Evolutionary conservation across 2,888 invertebrate species (phyloP), one percentile per base, ranked within the genome.

Genomic region (Spilarctia lutea): DNA sequence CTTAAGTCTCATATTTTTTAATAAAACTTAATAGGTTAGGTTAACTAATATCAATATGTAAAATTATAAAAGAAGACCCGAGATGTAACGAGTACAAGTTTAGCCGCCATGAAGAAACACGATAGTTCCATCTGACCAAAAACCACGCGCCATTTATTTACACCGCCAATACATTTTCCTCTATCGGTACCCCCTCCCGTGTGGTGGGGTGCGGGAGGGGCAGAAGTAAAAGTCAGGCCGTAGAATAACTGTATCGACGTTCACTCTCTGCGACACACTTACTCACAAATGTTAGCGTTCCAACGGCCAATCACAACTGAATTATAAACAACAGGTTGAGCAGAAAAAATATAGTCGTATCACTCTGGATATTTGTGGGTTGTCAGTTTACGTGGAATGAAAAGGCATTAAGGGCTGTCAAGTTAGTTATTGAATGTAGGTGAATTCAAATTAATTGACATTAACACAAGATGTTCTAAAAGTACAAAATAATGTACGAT

Each of bases 171-270:
- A 73, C 42, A 56, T 70, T 70, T 70, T 74, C 68, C 69, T 69
- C 65, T 66, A 70, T 70, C 42, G 33, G 52, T 52, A 35, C 42
- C 63, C 52, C 63, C 42, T 35, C 35, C n/a, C 65, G 68, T 27
- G 56, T 74, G 76, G 74, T 52, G 75, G 68, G 72, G 74, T 74
- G 79, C 77, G 77, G 81, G 85, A 79, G 83, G 84, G 81, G 87
- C 86, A 90, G 94, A 94, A 95, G 94, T 95, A 94, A 95, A 94
- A 95, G 94, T 94, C 88, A 83, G 87, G 85, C 83, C 87, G 89
- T 81, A 85, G 84, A 80, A 83, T 94, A 94, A 93, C 94, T 89
- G 94, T 94, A 92, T 91, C 89, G 86, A 88, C 89, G 90, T 93
- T 94, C 94, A 92, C 94, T 94, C 94, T 94, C 94, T 85, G 86